phyloP scores from a whole-genome alignment of 2,888 invertebrate genomes.

The Aporophyla lueneburgensis region DNA sequence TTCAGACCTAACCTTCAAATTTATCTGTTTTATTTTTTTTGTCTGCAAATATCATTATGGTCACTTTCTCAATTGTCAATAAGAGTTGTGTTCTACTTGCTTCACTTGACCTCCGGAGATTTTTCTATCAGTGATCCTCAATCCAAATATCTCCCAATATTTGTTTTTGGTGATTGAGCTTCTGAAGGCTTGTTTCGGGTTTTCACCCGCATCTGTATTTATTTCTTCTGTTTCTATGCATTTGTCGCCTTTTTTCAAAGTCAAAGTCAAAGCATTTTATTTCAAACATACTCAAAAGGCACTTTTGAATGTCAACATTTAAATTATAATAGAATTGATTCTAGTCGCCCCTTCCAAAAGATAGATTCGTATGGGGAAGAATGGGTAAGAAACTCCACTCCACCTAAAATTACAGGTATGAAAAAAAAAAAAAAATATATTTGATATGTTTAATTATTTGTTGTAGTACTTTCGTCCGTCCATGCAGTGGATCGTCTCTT shows the following conservation, averaged over 20 bases:
- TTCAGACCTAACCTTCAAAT: not conserved
- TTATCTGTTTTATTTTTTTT: not conserved
- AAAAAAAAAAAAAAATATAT: too few relatives aligned
- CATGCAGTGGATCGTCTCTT: constrained; percentile 70
- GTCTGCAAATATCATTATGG: not conserved
- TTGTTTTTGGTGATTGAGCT: not conserved
- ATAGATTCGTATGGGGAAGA: too few relatives aligned
- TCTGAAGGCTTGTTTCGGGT: not conserved
- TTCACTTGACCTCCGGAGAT: not conserved
- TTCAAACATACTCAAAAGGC: too few relatives aligned
- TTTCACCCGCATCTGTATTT: not conserved
- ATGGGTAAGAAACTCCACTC: too few relatives aligned
- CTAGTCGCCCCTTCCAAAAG: too few relatives aligned
- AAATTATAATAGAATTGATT: too few relatives aligned
- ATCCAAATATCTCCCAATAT: not conserved
- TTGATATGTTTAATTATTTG: too few relatives aligned
- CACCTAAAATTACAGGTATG: too few relatives aligned
- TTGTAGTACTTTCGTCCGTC: constrained; percentile 71
- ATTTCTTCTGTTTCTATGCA: not conserved
- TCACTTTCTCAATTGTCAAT: not conserved
- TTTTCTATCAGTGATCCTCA: not conserved
- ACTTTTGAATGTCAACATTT: too few relatives aligned
- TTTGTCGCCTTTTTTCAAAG: too few relatives aligned
- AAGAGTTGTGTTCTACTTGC: not conserved
- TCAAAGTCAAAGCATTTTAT: too few relatives aligned